Conservation (phyloP, 2,113 vertebrate species). For the Corythaixoides concolor region DNA sequence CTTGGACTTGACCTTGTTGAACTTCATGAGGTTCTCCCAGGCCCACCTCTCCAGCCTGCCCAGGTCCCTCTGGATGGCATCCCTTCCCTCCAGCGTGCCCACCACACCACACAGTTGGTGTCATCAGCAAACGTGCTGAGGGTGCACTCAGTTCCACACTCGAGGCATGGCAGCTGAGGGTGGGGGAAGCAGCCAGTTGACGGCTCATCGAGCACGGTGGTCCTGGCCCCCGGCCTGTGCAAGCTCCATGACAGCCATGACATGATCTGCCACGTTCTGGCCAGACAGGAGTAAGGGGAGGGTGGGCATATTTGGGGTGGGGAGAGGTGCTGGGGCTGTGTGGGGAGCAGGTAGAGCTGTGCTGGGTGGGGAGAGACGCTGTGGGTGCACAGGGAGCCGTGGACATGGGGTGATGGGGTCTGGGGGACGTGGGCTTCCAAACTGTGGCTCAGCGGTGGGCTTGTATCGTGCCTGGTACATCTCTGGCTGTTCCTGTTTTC, state of each 20-base stretch:
- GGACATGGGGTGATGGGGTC: no score
- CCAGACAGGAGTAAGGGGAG: background rate
- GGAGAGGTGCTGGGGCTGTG: background rate
- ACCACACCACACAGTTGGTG: no score
- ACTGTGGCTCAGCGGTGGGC: rapidly evolving
- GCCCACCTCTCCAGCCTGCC: no score
- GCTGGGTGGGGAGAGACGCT: no score
- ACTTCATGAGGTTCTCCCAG: no score
- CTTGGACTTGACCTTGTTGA: no score
- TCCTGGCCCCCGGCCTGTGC: rapidly evolving
- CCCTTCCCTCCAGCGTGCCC: no score
- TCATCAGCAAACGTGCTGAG: no score
- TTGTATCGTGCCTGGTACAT: rapidly evolving
- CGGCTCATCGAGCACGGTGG: rapidly evolving
- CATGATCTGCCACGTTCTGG: rapidly evolving
- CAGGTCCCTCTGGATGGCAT: no score
- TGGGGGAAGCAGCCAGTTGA: background rate
- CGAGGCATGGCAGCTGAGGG: rapidly evolving
- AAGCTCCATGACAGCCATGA: rapidly evolving
- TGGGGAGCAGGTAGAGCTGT: background rate
- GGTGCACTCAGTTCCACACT: background rate
- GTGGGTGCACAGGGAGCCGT: no score
- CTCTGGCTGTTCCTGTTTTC: background rate
- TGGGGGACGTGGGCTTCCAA: background rate
- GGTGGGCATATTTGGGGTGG: background rate